Base-by-base conservation (phyloP, 1,140 invertebrate genomes). In the Maniola jurtina region DNA sequence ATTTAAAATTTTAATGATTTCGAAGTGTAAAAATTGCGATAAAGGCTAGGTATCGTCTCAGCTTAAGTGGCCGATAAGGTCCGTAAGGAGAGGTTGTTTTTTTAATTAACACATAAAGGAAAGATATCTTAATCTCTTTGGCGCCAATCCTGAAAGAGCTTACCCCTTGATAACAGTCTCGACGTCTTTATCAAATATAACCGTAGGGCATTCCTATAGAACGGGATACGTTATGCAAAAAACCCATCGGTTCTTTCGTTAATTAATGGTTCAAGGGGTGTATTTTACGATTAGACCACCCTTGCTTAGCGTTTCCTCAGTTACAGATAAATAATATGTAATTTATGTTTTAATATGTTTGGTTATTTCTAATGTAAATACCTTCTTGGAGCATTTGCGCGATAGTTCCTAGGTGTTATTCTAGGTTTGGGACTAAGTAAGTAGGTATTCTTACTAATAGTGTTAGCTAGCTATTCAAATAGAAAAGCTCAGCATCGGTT, bases 71-170 rank as follows among this genome's bases (percentile, higher is more conserved):
- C 71, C 68, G 88, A 90, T 90, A 88, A 87, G 70, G 72, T 61
- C 66, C 61, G 76, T 79, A 74, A 78, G 82, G 77, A 84, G 78
- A 84, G 81, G 84, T 88, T 84, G 74, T 85, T 90, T 88, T 89
- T 86, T 88, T 88, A 90, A 88, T 90, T 88, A 90, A 90, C 88
- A 90, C 86, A 86, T 89, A 85, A 85, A 80, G 75, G 75, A 62
- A 76, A 81, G 84, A 84, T 88, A 90, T 88, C 81, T 90, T 90
- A 90, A 90, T 90, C 88, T 88, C 71, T 73, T 58, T 82, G 88
- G 88, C 88, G 88, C 88, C 88, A 86, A 86, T 88, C 83, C 82
- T 81, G 79, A 84, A 81, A 87, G 83, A 83, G 72, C 77, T 85
- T 79, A 80, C 75, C 81, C 83, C 76, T 81, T 86, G 88, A 90